Percentiles rank a stretch among this genome's conserved stretches.
Conservation (phyloP, 2,797 vertebrate genomes). For the Mormyrops boulengeri region DNA sequence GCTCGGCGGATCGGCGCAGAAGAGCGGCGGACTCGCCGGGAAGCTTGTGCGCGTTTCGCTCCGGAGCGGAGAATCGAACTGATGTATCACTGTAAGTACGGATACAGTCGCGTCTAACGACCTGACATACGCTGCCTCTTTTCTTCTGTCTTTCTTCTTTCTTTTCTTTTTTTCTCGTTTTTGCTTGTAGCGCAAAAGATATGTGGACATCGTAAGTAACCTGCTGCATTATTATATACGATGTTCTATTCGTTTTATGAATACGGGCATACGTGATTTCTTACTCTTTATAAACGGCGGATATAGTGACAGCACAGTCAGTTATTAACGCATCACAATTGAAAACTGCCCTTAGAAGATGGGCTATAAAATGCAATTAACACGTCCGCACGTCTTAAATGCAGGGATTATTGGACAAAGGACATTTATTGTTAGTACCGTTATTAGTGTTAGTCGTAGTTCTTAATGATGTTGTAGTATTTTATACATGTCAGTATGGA, state of each 20-base stretch:
- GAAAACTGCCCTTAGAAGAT: neutral
- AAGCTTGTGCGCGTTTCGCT: slow-evolving; percentile 40
- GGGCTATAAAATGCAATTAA: slow-evolving; percentile 17
- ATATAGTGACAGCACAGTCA: neutral
- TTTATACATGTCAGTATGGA: neutral
- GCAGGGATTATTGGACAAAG: neutral
- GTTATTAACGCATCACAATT: neutral
- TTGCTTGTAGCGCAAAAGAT: slow-evolving; percentile 31
- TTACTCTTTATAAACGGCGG: neutral
- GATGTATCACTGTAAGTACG: slow-evolving; percentile 58
- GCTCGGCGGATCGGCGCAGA: slow-evolving; percentile 61
- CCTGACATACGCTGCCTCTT: slow-evolving; percentile 43
- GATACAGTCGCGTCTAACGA: slow-evolving; percentile 35
- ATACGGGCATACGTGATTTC: slow-evolving; percentile 5
- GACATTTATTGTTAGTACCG: neutral
- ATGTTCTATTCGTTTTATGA: neutral
- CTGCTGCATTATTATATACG: neutral
- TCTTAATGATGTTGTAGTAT: neutral
- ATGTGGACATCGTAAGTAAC: slow-evolving; percentile 30
- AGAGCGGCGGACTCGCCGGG: slow-evolving; percentile 38
- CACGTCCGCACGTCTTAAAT: neutral
- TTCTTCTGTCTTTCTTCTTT: neutral
- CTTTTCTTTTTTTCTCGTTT: slow-evolving; percentile 14
- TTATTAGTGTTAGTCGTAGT: neutral
- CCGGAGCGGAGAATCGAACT: slow-evolving; percentile 29